Evolutionary conservation across 2,797 vertebrate species (phyloP), one percentile per base, ranked within the genome.

Genomic region (Acropternis orthonyx): DNA sequence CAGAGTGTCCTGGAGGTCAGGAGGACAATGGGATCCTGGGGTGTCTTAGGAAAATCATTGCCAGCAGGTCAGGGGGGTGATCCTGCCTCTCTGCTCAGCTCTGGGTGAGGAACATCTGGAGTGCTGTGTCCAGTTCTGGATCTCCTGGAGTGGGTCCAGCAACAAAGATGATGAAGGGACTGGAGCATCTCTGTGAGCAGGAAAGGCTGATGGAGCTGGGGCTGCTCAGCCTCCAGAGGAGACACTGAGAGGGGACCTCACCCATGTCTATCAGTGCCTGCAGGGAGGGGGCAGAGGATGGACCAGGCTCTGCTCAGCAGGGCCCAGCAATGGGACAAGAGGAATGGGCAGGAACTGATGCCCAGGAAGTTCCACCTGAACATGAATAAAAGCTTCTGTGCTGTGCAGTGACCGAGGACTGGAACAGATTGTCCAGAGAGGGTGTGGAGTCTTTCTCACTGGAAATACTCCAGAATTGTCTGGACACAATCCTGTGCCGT

Each of bases 341-440:
- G 37, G 9, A 12, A 85, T 1, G 3, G 10, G 32, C 46, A 59
- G 62, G 18, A 36, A 23, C 6, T 59, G 44, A 19, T 22, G 62
- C 12, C 44, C 37, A 67, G n/a, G 2, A 27, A 59, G 9, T 23
- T 76, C 44, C n/a, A 67, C 12, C 54, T 52, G 72, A 7, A 59
- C 1, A 19, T 4, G 15, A 52, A n/a, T 27, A 27, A 44, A 15
- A 44, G 8, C 19, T 51, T 78, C 21, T 69, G 37, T 28, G 5
- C 36, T 66, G 26, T 41, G 36, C 30, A 84, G 36, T 49, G 36
- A 49, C 51, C 0, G 0, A 65, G 8, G 34, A 7, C 21, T 26
- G 41, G 61, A 48, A 21, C 16, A 65, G 34, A 63, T 71, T 61
- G 19, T 5, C 39, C 48, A 54, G 34, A 63, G 34, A 48, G 28